These are phyloP conservation scores for Pangasius mekongensis DNA, from an alignment of 2,797 vertebrate genomes.

Conservation along the genomic window DNA sequence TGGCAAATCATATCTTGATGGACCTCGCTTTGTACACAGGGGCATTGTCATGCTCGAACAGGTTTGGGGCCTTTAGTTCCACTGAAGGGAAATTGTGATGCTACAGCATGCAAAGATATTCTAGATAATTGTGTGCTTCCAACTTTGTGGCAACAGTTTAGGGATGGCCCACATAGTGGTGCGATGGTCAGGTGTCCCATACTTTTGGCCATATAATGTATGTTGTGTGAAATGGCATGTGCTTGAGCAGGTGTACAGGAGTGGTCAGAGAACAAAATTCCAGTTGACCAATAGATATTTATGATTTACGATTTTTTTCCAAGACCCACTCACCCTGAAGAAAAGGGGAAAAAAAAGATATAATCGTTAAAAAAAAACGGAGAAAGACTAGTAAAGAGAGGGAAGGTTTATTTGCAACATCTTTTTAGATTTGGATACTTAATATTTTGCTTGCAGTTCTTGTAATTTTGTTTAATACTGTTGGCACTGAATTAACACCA, in stretches of 20 bases:
- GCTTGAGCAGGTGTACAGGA: background rate
- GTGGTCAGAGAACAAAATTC: background rate
- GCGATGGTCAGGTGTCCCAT: background rate
- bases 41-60: background rate
- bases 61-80: background rate
- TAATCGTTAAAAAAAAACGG: background rate
- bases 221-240: background rate
- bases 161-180: background rate
- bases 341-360: background rate
- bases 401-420: background rate
- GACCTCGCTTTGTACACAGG: background rate
- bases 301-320: background rate
- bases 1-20: background rate
- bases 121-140: background rate
- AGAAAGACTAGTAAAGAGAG: background rate
- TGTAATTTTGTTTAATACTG: conserved; percentile 4
- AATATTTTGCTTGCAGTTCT: conserved; percentile 2
- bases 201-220: background rate
- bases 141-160: background rate
- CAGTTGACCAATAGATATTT: background rate
- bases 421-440: background rate
- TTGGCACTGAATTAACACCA: conserved; percentile 28
- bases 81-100: background rate
- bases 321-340: background rate
- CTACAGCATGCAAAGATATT: background rate